These are phyloP conservation scores for Lepas anatifera DNA, from an alignment of 2,888 invertebrate genomes.

Conservation along the genomic window DNA sequence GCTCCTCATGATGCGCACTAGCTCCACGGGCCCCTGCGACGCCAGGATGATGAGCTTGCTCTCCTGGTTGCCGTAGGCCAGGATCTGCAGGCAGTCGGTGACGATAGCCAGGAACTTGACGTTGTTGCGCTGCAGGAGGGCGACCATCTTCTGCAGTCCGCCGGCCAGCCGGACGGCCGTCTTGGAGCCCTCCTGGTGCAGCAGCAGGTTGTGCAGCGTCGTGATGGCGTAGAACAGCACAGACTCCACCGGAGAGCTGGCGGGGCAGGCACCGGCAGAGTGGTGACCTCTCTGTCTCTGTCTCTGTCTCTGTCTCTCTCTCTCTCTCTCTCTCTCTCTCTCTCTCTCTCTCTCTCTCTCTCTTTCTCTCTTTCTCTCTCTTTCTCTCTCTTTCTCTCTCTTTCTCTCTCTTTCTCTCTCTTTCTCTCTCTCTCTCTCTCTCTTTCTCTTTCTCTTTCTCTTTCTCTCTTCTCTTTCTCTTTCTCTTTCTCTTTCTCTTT, in stretches of 20 bases:
- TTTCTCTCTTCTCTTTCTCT: too few relatives aligned
- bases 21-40: constrained; percentile 87
- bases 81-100: constrained; percentile 96
- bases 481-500: not conserved
- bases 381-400: too few relatives aligned
- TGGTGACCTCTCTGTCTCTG: too few relatives aligned
- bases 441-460: not conserved
- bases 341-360: too few relatives aligned
- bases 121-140: constrained; percentile 87
- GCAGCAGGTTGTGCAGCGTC: constrained; percentile 88
- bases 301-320: too few relatives aligned
- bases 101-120: constrained; percentile 97
- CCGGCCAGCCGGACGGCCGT: constrained; percentile 95
- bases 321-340: too few relatives aligned
- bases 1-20: constrained; percentile 93
- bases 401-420: too few relatives aligned
- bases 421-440: too few relatives aligned
- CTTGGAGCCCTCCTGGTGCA: constrained; percentile 97
- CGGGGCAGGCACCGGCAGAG: not conserved
- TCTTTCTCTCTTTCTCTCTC: too few relatives aligned
- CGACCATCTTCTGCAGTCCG: constrained; percentile 98
- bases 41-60: constrained; percentile 94
- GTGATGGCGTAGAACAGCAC: constrained; percentile 98
- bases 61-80: constrained; percentile 80
- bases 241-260: constrained; percentile 83